These are phyloP conservation scores for Charina bottae DNA, from an alignment of 2,113 vertebrate genomes.

Conservation along the genomic window DNA sequence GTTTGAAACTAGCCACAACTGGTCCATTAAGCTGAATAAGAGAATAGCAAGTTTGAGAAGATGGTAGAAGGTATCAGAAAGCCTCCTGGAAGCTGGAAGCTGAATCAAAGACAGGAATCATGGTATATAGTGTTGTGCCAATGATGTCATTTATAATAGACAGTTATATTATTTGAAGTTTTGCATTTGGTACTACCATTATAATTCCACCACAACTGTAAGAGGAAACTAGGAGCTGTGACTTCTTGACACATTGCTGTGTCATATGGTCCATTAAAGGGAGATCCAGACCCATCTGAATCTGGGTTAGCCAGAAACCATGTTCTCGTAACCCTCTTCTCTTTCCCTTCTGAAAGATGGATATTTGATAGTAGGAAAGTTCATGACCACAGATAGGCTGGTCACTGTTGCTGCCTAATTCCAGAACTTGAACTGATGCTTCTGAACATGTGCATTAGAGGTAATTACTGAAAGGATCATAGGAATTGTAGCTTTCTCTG, in stretches of 20 bases:
- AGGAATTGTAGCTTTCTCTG: not conserved
- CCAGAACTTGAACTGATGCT: not conserved
- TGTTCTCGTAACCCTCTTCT: not conserved
- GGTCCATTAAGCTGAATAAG: not conserved
- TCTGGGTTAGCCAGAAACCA: too few relatives aligned
- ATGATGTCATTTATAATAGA: not conserved
- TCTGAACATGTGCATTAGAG: not conserved
- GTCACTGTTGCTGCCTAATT: not conserved
- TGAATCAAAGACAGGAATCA: not conserved
- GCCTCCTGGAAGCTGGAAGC: not conserved
- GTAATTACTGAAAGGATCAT: not conserved
- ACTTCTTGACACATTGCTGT: not conserved
- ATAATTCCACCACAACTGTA: not conserved
- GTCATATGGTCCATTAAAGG: not conserved
- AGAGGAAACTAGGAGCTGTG: not conserved
- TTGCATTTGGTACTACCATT: not conserved
- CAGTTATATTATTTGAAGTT: not conserved
- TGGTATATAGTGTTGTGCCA: not conserved
- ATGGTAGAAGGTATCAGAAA: not conserved
- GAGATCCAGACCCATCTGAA: not conserved
- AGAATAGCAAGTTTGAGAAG: not conserved
- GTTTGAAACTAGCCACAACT: not conserved
- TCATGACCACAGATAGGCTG: not conserved
- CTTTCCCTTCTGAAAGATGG: not conserved
- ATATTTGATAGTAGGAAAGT: not conserved